Percentiles rank a stretch among this genome's conserved stretches.
phyloP scores from a whole-genome alignment of 1,140 invertebrate species.

The Sesamia nonagrioides region DNA sequence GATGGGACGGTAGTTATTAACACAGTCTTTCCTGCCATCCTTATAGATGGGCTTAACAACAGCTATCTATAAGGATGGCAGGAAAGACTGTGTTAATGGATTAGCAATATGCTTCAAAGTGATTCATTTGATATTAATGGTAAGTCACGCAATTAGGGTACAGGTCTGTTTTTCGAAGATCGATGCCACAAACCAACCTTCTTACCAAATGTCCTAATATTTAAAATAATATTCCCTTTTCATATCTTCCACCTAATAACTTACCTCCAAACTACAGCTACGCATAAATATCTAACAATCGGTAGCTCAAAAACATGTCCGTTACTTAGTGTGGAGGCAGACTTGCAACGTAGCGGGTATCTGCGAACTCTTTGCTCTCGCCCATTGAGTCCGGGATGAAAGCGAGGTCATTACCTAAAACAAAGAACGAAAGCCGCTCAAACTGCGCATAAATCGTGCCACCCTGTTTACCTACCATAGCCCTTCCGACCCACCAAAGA shows the following conservation, averaged over 20 bases:
- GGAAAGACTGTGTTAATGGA: too few species aligned
- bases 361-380: conserved; percentile 72
- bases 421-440: conserved; percentile 83
- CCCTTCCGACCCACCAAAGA: conserved; percentile 81
- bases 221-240: too few species aligned
- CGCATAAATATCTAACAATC: conserved; percentile 20
- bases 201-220: too few species aligned
- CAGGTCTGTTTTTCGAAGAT: too few species aligned
- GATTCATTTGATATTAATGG: too few species aligned
- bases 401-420: conserved; percentile 85
- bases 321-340: conserved; percentile 43
- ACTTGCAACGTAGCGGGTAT: conserved; percentile 65
- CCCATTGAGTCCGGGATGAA: conserved; percentile 83
- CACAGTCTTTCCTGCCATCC: too few species aligned
- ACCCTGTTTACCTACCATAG: conserved; percentile 81
- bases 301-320: conserved; percentile 39
- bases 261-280: background rate
- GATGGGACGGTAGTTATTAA: too few species aligned
- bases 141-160: too few species aligned
- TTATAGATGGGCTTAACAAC: too few species aligned
- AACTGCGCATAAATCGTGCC: conserved; percentile 82
- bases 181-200: too few species aligned
- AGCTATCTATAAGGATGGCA: too few species aligned
- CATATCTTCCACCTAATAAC: background rate
- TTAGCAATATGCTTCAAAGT: too few species aligned